Conservation (phyloP, 2,113 vertebrate genomes). For the Sylvietta virens region DNA sequence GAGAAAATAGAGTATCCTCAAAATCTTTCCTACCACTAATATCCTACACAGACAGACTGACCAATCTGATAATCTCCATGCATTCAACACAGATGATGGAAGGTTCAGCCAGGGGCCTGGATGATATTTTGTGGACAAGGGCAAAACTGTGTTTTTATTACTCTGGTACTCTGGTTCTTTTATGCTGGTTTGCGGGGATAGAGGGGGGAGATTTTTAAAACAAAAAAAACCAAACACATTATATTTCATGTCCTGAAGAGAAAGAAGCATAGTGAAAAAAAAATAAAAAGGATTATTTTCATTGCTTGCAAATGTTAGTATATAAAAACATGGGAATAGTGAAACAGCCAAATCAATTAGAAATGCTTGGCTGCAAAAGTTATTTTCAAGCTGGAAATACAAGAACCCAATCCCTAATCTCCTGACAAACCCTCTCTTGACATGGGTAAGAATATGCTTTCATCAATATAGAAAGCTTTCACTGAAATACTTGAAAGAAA, state of each 20-base stretch:
- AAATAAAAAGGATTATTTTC: background rate
- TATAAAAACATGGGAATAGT: constrained; percentile 5
- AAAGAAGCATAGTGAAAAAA: background rate
- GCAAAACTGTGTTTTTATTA: background rate
- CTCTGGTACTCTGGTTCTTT: background rate
- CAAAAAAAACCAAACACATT: background rate
- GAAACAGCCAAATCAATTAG: constrained; percentile 43
- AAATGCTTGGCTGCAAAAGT: constrained; percentile 32
- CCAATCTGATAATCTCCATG: background rate
- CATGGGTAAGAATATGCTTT: background rate
- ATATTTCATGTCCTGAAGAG: background rate
- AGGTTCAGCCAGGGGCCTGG: background rate
- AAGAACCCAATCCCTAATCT: constrained; percentile 12
- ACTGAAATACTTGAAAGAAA: background rate
- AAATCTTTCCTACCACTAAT: background rate
- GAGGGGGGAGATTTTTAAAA: background rate
- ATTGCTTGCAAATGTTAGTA: background rate
- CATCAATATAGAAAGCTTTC: constrained; percentile 8
- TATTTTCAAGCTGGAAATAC: constrained; percentile 21
- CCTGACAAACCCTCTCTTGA: constrained; percentile 4
- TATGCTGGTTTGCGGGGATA: background rate
- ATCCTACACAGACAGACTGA: background rate
- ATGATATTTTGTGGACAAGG: background rate
- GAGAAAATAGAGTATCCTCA: background rate
- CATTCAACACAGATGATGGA: background rate